Evolutionary conservation across 53 echinoderm and acorn worm species (phyloP).

Genomic region (Patiria pectinifera): DNA sequence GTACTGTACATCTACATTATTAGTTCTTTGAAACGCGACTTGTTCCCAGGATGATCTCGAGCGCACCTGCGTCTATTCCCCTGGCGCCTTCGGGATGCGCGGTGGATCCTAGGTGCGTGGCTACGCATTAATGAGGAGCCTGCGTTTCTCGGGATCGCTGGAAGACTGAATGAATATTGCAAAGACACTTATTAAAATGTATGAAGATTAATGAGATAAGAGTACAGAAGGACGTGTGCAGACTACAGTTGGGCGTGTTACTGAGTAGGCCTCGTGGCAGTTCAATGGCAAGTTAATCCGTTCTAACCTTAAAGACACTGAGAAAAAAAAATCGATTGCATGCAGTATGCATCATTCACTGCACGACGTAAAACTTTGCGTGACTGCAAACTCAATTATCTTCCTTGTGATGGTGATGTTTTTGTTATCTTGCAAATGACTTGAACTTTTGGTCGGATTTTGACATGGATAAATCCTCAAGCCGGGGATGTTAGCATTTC

Average conservation of each 20-base stretch:
- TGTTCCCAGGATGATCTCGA: background rate
- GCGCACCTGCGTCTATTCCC: background rate
- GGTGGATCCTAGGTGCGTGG: background rate
- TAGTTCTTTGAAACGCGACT: background rate
- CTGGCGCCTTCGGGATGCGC: background rate
- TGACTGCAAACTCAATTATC: too few species aligned
- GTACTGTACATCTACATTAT: background rate
- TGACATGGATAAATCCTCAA: too few species aligned
- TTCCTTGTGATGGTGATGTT: too few species aligned
- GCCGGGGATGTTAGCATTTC: too few species aligned
- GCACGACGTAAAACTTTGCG: too few species aligned
- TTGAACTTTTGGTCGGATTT: too few species aligned
- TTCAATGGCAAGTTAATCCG: too few species aligned
- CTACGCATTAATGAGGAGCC: background rate
- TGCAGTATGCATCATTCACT: too few species aligned
- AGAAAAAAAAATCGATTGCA: too few species aligned
- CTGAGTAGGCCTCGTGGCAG: background rate
- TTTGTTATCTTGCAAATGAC: too few species aligned
- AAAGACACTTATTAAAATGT: slow-evolving; percentile 41
- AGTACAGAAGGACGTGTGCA: background rate
- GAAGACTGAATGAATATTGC: slow-evolving; percentile 18
- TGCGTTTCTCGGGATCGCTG: background rate
- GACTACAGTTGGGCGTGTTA: background rate
- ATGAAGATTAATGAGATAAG: slow-evolving; percentile 16
- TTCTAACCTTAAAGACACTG: too few species aligned